Evolutionary conservation across 2,113 vertebrate species (phyloP), one percentile per base, ranked within the genome.

Genomic region (Daphoenositta chrysoptera): DNA sequence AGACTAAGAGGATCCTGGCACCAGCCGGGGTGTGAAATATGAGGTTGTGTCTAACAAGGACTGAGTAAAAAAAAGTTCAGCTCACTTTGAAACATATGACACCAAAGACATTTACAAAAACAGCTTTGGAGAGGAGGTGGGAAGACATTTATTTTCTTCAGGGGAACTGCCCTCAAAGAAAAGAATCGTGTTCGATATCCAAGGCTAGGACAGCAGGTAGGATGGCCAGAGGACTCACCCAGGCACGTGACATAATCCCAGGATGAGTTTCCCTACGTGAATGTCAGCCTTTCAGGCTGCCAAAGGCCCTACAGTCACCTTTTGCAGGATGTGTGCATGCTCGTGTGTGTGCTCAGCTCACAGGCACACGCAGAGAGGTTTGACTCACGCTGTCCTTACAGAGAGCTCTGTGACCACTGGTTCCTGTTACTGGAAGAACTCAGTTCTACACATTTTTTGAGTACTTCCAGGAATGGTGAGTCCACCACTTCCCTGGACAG

Each of bases 11-110:
- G 86, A 66, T 93, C 92, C 96, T 96, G 97, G 90, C 95, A 97
- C 50, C 69, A 88, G 87, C 47, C 19, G 2, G 28, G 11, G 87
- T 95, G 91, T 94, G 69, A 97, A 97, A 96, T 97, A 97, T 90
- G 96, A 97, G 97, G 95, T 97, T 93, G 95, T 96, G 86, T 97
- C 90, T 97, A 98, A 97, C 96, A 97, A 97, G 95, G 92, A 72
- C 89, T 77, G 85, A 61, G 72, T 89, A 90, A 64, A 97, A 97
- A 96, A 96, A 88, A 88, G 86, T 97, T 96, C 86, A 83, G 23
- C 85, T 96, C 83, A 35, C 71, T 96, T 73, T 72, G 82, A 96
- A 97, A 96, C 91, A 61, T 82, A 79, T 78, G 94, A 95, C 91
- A 94, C 91, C 70, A 27, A 84, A 97, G 94, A 64, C 60, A 70